Conservation (phyloP, 2,113 vertebrate species). For the Sphyrna mokarran region DNA sequence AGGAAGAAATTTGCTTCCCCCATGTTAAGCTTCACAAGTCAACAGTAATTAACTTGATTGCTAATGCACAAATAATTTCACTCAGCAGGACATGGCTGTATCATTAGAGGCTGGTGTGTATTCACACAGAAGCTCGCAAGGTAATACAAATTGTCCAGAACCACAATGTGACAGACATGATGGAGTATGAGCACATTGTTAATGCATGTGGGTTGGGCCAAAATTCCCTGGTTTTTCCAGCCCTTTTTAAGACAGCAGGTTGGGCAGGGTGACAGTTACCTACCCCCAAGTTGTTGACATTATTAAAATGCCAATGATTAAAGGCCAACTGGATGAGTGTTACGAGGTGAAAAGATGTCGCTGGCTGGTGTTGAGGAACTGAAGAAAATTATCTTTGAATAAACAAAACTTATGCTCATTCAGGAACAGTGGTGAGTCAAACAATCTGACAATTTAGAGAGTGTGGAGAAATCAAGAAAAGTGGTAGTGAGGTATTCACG, state of each 20-base stretch:
- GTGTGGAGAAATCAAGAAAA: background rate
- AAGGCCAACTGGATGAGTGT: background rate
- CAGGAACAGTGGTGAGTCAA: background rate
- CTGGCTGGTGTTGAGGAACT: background rate
- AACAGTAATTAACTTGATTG: conserved; percentile 10
- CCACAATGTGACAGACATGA: background rate
- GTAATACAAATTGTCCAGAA: background rate
- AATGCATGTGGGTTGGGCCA: background rate
- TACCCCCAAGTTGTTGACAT: background rate
- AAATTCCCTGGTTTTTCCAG: background rate
- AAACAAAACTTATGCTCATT: background rate
- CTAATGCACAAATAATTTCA: background rate
- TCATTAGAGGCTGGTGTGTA: background rate
- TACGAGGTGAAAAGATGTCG: too few relatives aligned
- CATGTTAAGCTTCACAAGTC: background rate
- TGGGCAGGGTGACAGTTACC: background rate
- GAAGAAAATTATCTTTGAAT: background rate
- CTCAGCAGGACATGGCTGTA: background rate
- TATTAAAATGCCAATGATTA: background rate
- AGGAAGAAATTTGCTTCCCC: background rate
- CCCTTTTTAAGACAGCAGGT: background rate
- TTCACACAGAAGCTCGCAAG: background rate
- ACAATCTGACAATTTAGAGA: background rate
- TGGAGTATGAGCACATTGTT: background rate
- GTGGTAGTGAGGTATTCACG: background rate